Percentiles rank a stretch among this genome's conserved stretches.
These are phyloP conservation scores for Procambarus clarkii DNA, from an alignment of 1,140 invertebrate species.

Conservation along the genomic window DNA sequence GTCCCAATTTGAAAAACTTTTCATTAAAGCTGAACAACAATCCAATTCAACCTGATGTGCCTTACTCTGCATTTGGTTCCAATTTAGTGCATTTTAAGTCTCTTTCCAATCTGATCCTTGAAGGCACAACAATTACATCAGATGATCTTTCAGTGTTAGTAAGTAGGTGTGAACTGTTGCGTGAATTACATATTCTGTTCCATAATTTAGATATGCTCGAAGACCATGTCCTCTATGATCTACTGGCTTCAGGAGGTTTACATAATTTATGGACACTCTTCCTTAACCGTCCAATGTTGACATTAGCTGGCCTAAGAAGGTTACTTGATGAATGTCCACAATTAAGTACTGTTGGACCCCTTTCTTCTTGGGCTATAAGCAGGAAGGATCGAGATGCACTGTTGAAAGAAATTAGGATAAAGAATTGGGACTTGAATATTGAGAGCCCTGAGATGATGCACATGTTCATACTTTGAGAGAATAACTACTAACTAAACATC, in stretches of 20 bases:
- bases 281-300: conserved; percentile 58
- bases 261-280: conserved; percentile 42
- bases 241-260: conserved; percentile 43
- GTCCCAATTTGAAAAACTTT: conserved; percentile 52
- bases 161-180: conserved; percentile 11
- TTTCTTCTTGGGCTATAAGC: conserved; percentile 67
- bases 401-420: conserved; percentile 46
- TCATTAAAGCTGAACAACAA: conserved; percentile 51
- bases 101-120: conserved; percentile 46
- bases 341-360: conserved; percentile 53
- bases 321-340: conserved; percentile 51
- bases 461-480: conserved; percentile 7
- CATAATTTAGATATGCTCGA: conserved; percentile 59
- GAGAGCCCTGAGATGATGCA: conserved; percentile 47
- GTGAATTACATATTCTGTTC: conserved; percentile 55
- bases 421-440: conserved; percentile 64
- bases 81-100: conserved; percentile 38
- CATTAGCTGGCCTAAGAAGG: conserved; percentile 48
- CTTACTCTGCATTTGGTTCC: conserved; percentile 57
- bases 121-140: conserved; percentile 43
- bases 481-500: not conserved
- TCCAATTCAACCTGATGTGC: conserved; percentile 60
- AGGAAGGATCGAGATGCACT: conserved; percentile 53
- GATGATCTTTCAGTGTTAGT: conserved; percentile 61
- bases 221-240: conserved; percentile 48